Conservation (phyloP, 1,140 invertebrate species). For the Bactericera cockerelli region DNA sequence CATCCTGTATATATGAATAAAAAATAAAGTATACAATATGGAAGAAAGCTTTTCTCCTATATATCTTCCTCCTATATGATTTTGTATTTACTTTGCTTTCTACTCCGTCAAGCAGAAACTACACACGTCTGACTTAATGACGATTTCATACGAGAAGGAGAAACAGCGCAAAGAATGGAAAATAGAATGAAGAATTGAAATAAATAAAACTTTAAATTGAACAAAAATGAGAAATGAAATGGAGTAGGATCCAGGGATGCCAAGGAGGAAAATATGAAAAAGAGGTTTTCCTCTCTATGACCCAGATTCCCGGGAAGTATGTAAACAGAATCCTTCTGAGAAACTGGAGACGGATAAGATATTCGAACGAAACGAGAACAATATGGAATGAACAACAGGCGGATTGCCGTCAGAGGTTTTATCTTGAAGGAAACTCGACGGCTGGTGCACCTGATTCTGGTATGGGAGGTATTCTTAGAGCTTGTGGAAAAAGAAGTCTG, state of each 20-base stretch:
- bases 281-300: not conserved
- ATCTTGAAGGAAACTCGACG: too few species aligned
- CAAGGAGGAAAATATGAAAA: not conserved
- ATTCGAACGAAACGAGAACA: too few species aligned
- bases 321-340: too few species aligned
- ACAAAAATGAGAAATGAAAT: slow-evolving; percentile 4
- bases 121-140: slow-evolving; percentile 9
- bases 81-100: slow-evolving; percentile 7
- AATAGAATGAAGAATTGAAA: slow-evolving; percentile 5
- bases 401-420: not conserved
- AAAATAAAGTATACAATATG: too few species aligned
- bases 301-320: too few species aligned
- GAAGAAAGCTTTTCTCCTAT: not conserved
- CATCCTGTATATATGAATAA: not conserved
- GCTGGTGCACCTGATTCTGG: too few species aligned
- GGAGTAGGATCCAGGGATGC: not conserved
- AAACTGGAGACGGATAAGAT: too few species aligned
- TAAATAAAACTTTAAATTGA: slow-evolving; percentile 9
- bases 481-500: too few species aligned
- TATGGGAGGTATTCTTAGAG: too few species aligned
- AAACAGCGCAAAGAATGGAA: too few species aligned
- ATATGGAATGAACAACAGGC: too few species aligned
- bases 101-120: not conserved
- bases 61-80: not conserved
- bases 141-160: slow-evolving; percentile 2